Conservation (phyloP, 2,888 invertebrate genomes). For the Pinctada fucata region DNA sequence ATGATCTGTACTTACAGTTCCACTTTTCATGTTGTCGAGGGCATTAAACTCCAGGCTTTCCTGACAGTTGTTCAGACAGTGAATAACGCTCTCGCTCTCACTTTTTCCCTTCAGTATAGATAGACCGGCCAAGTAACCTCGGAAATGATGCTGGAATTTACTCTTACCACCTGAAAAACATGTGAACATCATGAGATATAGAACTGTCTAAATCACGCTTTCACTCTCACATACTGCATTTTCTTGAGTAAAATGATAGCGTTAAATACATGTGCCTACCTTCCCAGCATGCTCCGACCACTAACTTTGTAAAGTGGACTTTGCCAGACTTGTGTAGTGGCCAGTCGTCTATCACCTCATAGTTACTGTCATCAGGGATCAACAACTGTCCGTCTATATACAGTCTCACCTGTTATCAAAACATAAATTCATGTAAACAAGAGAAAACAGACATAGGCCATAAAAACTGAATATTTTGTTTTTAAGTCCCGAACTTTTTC, state of each 20-base stretch:
- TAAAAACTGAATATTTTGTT: no score
- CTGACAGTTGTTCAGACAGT: conserved; percentile 75
- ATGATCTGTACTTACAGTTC: conserved; percentile 80
- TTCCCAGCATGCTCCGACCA: conserved; percentile 99
- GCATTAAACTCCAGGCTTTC: conserved; percentile 80
- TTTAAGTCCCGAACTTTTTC: no score
- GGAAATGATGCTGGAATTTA: conserved; percentile 92
- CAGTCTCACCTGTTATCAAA: conserved; percentile 78
- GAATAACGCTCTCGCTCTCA: conserved; percentile 73
- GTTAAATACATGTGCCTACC: conserved; percentile 77
- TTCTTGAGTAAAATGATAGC: background rate
- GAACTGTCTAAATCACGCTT: background rate
- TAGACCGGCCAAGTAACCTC: conserved; percentile 92
- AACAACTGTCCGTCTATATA: conserved; percentile 91
- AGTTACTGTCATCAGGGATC: conserved; percentile 86
- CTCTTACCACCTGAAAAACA: conserved; percentile 85
- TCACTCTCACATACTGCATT: background rate
- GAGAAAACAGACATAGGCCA: no score
- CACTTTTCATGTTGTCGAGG: conserved; percentile 88
- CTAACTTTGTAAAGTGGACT: conserved; percentile 86
- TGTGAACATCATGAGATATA: background rate
- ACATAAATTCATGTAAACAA: conserved; percentile 13
- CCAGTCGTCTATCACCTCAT: conserved; percentile 99
- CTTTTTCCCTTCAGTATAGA: conserved; percentile 82
- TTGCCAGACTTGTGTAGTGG: conserved; percentile 94